phyloP scores from a whole-genome alignment of 2,797 vertebrate genomes.

The Labeo calbasu region DNA sequence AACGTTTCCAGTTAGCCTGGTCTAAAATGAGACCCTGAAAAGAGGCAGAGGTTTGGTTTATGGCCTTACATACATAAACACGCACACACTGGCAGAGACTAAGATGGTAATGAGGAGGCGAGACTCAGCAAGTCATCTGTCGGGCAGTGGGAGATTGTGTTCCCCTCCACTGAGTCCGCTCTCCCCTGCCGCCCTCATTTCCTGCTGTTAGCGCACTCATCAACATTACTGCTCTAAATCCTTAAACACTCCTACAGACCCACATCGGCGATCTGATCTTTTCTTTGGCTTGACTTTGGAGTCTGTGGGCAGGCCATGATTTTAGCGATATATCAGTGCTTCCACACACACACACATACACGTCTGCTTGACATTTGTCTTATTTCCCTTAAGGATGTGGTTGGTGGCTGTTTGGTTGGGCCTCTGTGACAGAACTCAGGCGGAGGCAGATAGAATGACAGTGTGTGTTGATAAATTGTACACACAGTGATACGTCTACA shows the following conservation, averaged over 20 bases:
- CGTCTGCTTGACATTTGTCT: constrained; percentile 39
- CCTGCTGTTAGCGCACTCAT: constrained; percentile 39
- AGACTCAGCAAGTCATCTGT: constrained; percentile 22
- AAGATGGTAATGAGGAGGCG: constrained; percentile 41
- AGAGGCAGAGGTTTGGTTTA: background rate
- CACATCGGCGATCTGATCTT: background rate
- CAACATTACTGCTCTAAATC: constrained; percentile 37
- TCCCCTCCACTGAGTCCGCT: constrained; percentile 22
- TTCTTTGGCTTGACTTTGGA: constrained; percentile 19
- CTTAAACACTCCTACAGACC: constrained; percentile 29
- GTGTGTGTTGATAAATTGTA: constrained; percentile 53
- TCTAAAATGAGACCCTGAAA: background rate
- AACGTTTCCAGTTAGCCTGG: background rate
- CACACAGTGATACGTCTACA: constrained; percentile 46
- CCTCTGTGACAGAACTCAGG: constrained; percentile 23
- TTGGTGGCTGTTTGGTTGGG: constrained; percentile 36
- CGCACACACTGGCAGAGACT: constrained; percentile 35
- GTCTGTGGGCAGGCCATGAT: constrained; percentile 32
- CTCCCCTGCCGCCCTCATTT: constrained; percentile 21
- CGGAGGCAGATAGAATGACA: constrained; percentile 38
- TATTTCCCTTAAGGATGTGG: constrained; percentile 46
- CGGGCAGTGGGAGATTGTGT: constrained; percentile 38
- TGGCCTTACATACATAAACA: constrained; percentile 25
- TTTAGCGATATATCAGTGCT: constrained; percentile 30
- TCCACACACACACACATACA: background rate